These are phyloP conservation scores for Campoletis sonorensis DNA, from an alignment of 1,140 invertebrate genomes.

Conservation along the genomic window DNA sequence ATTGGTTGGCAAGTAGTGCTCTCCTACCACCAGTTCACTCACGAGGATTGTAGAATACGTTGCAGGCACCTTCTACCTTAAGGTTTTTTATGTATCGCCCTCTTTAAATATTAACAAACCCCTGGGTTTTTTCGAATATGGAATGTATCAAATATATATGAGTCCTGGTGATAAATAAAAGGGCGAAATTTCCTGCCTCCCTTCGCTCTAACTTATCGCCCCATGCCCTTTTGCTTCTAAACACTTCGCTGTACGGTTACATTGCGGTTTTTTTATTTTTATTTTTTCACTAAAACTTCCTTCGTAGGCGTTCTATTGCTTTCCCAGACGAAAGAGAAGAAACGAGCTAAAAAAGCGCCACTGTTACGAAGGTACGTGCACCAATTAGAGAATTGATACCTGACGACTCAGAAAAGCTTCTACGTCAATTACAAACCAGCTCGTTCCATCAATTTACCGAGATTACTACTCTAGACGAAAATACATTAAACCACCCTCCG, in stretches of 20 bases:
- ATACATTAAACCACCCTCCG: neutral
- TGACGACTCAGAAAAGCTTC: neutral
- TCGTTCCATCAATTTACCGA: neutral
- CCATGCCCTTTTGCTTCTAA: neutral
- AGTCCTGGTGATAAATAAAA: neutral
- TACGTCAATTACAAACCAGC: constrained; percentile 10
- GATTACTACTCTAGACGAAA: neutral
- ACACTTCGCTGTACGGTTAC: neutral
- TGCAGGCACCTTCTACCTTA: neutral
- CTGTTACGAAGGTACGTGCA: constrained; percentile 31
- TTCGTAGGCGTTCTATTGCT: constrained; percentile 28
- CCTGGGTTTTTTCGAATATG: neutral
- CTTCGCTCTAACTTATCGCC: neutral
- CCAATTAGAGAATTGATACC: constrained; percentile 23
- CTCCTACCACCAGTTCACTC: neutral
- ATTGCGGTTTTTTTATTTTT: constrained; percentile 5
- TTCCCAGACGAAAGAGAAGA: neutral
- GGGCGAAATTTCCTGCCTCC: neutral
- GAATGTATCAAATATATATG: neutral
- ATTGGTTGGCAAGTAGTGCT: neutral
- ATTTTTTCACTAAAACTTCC: constrained; percentile 13
- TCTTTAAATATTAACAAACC: constrained; percentile 39
- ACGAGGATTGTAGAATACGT: constrained; percentile 13
- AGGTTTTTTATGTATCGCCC: neutral
- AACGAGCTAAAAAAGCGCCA: neutral